phyloP scores from a whole-genome alignment of 35 echinoderm and acorn worm species.

The Patiria miniata region DNA sequence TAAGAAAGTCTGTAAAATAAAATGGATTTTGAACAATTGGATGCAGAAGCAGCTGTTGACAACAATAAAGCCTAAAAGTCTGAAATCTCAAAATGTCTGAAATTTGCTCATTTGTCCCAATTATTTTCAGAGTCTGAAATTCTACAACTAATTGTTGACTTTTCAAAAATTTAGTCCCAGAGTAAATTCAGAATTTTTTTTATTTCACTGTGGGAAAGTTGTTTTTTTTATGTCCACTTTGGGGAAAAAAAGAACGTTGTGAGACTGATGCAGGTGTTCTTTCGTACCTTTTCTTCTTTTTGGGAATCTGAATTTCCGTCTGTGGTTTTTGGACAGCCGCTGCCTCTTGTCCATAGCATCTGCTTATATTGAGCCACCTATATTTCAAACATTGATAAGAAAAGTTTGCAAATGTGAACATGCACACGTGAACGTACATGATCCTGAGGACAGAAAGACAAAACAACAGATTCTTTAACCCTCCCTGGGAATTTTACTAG shows the following conservation, averaged over 20 bases:
- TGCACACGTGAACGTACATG: neutral
- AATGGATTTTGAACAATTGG: neutral
- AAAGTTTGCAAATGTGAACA: neutral
- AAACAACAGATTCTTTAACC: neutral
- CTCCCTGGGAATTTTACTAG: neutral
- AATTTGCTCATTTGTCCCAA: neutral
- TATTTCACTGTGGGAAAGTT: too few species aligned
- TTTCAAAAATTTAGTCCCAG: too few species aligned
- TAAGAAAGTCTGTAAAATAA: neutral
- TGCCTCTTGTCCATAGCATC: neutral
- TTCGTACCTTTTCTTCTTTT: constrained; percentile 24
- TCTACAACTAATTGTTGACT: neutral
- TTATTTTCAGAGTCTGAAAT: neutral
- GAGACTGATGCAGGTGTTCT: neutral
- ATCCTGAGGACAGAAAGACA: neutral
- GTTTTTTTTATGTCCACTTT: neutral
- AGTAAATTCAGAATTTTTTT: too few species aligned
- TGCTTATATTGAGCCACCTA: neutral
- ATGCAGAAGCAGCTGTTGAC: neutral
- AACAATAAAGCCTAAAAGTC: neutral
- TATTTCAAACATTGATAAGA: neutral
- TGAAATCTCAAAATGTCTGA: neutral
- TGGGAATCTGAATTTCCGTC: constrained; percentile 17
- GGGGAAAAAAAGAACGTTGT: neutral
- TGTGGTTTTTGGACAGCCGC: neutral